Base-by-base conservation (phyloP, 2,113 vertebrate species). In the Calyptommatus sinebrachiatus region DNA sequence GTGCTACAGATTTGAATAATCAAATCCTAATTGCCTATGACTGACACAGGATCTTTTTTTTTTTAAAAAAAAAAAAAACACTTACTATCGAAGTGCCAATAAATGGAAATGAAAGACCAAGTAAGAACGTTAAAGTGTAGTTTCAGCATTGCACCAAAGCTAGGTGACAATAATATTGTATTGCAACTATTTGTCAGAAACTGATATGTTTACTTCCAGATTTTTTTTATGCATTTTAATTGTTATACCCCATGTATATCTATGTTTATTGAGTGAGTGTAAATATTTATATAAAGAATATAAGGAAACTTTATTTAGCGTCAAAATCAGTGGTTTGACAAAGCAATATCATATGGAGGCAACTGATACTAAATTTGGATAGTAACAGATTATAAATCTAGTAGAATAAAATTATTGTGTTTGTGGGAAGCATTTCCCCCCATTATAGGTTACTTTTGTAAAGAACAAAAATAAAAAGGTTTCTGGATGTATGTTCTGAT, bases 1-100 rank as follows among this genome's bases (percentile, higher is more conserved):
- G 67, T 89, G 46, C 66, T 76, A 68, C 61, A 89, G 89, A 92
- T 90, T 87, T 89, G 85, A 92, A 91, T 92, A 90, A 90, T 90
- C 73, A 86, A 24, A 1, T 85, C 81, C 62, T 91, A 89, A 90
- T 92, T 91, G 90, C 68, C 12, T 77, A 85, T 88, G 61, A 81
- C 26, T 85, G 75, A 66, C 10, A 87, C 26, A 80, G 18, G 45
- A 74, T 53, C 45, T 81, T 62, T 80, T n/a, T n/a, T n/a, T n/a
- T n/a, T n/a, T n/a, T n/a, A 53, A 53, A 53, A 53, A 53, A 53
- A 57, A 50, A 50, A 50, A 50, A 50, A 50, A 3, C 62, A 77
- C 65, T 35, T 73, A 73, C 6, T 67, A 46, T 46, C 29, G 77
- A 87, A 83, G 80, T n/a, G 11, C 2, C 10, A 72, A 24, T 84